Conservation (phyloP, 2,888 invertebrate genomes). For the Liodrosophila aerea region DNA sequence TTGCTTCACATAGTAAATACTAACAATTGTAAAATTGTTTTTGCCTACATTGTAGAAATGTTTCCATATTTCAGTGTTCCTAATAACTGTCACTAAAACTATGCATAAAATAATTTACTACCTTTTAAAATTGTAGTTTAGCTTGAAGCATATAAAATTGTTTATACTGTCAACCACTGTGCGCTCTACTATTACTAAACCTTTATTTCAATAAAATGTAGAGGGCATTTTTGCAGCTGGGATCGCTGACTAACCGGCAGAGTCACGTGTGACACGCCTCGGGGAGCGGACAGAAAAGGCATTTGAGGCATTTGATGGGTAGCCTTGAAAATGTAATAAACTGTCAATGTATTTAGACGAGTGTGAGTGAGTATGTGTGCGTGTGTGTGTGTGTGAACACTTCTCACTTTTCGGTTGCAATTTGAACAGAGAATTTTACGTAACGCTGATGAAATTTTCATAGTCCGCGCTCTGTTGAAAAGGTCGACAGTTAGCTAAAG, state of each 20-base stretch:
- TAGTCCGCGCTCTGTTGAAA: constrained; percentile 35
- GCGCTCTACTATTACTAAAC: no score
- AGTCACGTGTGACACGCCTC: constrained; percentile 34
- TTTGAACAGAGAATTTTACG: constrained; percentile 58
- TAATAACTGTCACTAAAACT: no score
- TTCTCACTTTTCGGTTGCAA: constrained; percentile 59
- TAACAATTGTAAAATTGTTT: no score
- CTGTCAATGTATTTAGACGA: constrained; percentile 38
- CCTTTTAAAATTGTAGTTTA: no score
- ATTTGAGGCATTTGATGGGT: constrained; percentile 61
- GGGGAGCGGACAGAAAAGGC: constrained; percentile 14
- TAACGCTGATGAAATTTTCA: constrained; percentile 68
- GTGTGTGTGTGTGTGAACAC: constrained; percentile 8
- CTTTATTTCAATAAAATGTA: no score
- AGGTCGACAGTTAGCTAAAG: constrained; percentile 28
- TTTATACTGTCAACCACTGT: no score
- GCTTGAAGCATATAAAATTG: no score
- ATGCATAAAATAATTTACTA: no score
- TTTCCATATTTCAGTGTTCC: no score
- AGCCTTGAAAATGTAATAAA: constrained; percentile 74
- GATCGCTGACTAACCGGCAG: constrained; percentile 8
- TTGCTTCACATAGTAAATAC: no score
- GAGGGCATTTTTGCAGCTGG: constrained; percentile 13
- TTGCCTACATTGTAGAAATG: no score
- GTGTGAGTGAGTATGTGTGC: constrained; percentile 15